Evolutionary conservation across 30 jellyfish, hydroid and myxozoan species (phyloP).

Genomic region (Aurelia aurita complex sp. Pacific): DNA sequence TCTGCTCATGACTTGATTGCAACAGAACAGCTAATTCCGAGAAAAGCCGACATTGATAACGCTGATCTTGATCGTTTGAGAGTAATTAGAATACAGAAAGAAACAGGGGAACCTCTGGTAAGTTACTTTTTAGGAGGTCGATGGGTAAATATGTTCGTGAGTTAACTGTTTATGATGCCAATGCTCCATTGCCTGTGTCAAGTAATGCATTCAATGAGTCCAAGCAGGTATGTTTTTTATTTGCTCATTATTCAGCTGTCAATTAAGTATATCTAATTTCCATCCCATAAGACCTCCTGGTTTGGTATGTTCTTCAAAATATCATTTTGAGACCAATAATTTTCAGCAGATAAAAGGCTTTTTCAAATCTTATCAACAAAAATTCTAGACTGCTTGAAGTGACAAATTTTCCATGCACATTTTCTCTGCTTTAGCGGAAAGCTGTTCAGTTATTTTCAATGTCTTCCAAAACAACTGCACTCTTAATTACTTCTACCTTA

Average conservation of each 20-base stretch:
- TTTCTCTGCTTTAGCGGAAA: too few relatives aligned
- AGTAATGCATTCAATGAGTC: conserved; percentile 30
- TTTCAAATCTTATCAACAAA: too few relatives aligned
- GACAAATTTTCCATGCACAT: too few relatives aligned
- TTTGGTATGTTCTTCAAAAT: too few relatives aligned
- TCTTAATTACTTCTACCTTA: too few relatives aligned
- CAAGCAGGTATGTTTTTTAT: conserved; percentile 7
- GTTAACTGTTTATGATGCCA: not conserved
- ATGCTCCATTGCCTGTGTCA: conserved; percentile 33
- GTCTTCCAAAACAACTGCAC: too few relatives aligned
- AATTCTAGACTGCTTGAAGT: too few relatives aligned
- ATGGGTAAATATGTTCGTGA: not conserved
- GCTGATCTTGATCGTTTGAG: conserved; percentile 13
- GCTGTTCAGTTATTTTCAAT: too few relatives aligned
- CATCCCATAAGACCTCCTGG: too few relatives aligned
- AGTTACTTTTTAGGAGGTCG: not conserved
- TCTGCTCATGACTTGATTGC: conserved; percentile 58
- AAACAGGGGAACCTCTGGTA: conserved; percentile 50
- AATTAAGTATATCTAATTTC: too few relatives aligned
- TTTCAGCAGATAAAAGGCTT: too few relatives aligned
- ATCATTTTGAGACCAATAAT: too few relatives aligned
- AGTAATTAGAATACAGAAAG: conserved; percentile 7
- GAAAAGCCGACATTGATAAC: conserved; percentile 32
- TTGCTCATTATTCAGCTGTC: not conserved
- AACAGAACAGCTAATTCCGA: conserved; percentile 31